Evolutionary conservation across 2,113 vertebrate species (phyloP).

Genomic region (Pan paniscus): DNA sequence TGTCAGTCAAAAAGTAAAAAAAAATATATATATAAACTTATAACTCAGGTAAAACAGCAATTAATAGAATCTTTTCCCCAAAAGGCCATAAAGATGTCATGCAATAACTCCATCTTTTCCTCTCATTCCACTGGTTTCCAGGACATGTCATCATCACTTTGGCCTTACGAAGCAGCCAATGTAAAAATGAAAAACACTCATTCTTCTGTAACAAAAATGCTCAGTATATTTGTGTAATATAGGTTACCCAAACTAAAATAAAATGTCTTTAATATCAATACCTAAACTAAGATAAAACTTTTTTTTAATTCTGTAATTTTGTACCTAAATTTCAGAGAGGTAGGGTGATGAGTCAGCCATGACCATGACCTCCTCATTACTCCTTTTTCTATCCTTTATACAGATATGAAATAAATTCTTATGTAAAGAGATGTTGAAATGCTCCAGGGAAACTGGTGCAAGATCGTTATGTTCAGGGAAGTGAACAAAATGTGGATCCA

Average conservation of each 20-base stretch:
- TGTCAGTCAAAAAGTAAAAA: background rate
- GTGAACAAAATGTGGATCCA: background rate
- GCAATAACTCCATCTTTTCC: background rate
- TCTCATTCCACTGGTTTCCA: background rate
- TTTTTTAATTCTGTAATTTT: background rate
- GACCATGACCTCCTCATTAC: background rate
- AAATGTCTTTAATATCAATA: background rate
- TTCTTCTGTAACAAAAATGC: background rate
- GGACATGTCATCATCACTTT: rapidly evolving
- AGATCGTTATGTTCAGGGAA: background rate
- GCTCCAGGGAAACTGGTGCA: background rate
- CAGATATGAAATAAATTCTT: background rate
- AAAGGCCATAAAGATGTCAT: background rate
- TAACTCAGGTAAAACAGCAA: background rate
- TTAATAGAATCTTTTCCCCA: background rate
- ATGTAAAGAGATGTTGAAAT: background rate
- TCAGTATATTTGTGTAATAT: background rate
- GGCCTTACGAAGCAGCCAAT: background rate
- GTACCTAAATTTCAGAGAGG: background rate
- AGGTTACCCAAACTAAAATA: background rate
- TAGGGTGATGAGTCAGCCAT: background rate
- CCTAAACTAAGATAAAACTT: background rate
- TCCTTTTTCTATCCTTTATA: background rate
- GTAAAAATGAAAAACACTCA: background rate
- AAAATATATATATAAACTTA: background rate